Evolutionary conservation across 2,113 vertebrate genomes (phyloP).

Genomic region (Donacobius atricapilla): DNA sequence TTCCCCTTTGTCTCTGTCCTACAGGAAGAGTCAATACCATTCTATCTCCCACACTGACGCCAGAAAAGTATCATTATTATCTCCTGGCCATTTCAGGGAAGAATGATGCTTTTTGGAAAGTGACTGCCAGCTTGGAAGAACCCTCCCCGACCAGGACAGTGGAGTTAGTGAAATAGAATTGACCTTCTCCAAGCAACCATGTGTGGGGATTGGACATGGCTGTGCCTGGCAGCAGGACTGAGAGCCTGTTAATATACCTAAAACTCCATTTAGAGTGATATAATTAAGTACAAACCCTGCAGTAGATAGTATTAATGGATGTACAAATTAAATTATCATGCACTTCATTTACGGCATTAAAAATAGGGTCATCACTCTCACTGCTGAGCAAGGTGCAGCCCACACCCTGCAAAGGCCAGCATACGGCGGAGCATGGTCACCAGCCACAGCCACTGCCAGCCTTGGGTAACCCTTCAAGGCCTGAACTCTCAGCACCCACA

Average conservation of each 20-base stretch:
- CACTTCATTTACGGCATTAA: conserved; percentile 43
- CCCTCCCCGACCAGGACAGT: neutral
- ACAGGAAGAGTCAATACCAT: neutral
- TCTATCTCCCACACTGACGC: neutral
- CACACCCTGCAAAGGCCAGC: neutral
- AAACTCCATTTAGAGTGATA: neutral
- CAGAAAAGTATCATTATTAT: neutral
- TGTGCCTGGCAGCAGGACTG: neutral
- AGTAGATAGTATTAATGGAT: conserved; percentile 38
- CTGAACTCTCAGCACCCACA: neutral
- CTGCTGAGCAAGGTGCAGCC: neutral
- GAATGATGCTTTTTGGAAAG: neutral
- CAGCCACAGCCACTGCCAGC: neutral
- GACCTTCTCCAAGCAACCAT: neutral
- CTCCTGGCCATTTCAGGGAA: neutral
- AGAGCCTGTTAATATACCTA: neutral
- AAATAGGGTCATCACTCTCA: conserved; percentile 10
- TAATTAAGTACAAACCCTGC: conserved; percentile 33
- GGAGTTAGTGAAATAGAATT: neutral
- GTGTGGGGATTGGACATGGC: neutral
- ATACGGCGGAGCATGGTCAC: neutral
- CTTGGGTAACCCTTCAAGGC: neutral
- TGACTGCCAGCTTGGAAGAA: neutral
- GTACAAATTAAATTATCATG: conserved; percentile 55
- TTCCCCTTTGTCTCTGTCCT: neutral